Conservation (phyloP, 2,797 vertebrate species). For the Brachyalestes nurse region DNA sequence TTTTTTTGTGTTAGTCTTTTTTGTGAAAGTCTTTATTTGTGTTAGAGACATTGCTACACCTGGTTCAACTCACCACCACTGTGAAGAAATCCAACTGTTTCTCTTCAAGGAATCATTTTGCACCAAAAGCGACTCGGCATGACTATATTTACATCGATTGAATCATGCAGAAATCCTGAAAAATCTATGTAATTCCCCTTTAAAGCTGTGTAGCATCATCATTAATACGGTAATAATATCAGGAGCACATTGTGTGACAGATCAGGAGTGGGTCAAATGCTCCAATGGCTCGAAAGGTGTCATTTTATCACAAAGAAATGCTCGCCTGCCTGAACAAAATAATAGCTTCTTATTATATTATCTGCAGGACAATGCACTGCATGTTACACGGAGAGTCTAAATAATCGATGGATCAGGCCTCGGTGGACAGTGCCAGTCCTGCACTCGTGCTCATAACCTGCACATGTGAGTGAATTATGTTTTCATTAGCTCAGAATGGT, state of each 20-base stretch:
- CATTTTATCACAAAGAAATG: neutral
- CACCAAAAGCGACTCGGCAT: too few species aligned
- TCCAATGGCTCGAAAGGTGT: neutral
- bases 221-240: neutral
- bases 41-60: too few species aligned
- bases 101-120: too few species aligned
- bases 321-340: neutral
- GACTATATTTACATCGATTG: too few species aligned
- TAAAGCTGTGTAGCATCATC: too few species aligned
- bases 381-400: neutral
- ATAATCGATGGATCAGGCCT: constrained; percentile 4
- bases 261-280: constrained; percentile 3
- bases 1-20: too few species aligned
- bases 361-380: neutral
- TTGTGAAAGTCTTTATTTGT: too few species aligned
- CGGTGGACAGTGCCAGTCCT: neutral
- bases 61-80: too few species aligned
- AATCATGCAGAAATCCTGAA: too few species aligned
- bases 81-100: too few species aligned
- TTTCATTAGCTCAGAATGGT: constrained; percentile 20
- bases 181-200: too few species aligned
- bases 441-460: neutral
- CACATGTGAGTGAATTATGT: neutral
- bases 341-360: neutral
- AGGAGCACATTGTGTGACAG: neutral